Evolutionary conservation across 2,113 vertebrate genomes (phyloP), one percentile per base, ranked within the genome.

Genomic region (Jaculus jaculus): DNA sequence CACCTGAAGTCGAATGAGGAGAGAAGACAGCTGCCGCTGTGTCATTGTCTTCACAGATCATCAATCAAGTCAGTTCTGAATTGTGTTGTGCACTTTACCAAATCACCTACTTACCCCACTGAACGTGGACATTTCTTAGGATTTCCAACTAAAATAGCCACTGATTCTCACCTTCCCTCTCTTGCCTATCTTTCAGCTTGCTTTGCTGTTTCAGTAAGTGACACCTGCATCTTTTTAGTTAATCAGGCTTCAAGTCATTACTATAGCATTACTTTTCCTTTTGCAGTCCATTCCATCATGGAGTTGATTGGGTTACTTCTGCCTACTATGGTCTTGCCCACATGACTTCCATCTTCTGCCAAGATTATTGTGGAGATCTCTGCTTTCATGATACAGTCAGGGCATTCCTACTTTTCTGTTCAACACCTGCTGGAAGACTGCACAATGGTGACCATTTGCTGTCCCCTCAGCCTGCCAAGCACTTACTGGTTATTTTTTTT

Each of bases 11-110:
- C 1, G 0, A 18, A 16, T 39, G 87, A 79, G 9, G 51, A 30
- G 9, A 37, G 17, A 30, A 0, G 5, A 20, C 26, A 8, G 9
- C 1, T 72, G 7, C 42, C 10, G 23, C 9, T n/a, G 17, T 30
- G 11, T 15, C 47, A 7, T 32, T 5, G 26, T 26, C 21, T n/a
- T 30, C n/a, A 34, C 30, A 71, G 24, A 51, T 63, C 78, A 51
- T 51, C 13, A 32, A 34, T 87, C 28, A 61, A 32, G 32, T 84
- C 32, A 37, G 3, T 66, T n/a, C 23, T 42, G 77, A 12, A 5
- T 54, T 15, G 11, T 60, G 9, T 1, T 54, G n/a, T n/a, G 16
- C 80, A 39, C 77, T 21, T 21, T 42, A 34, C 74, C 30, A 37
- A 85, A 28, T 26, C 21, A 32, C 2, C 15, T 34, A 39, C 10